Evolutionary conservation across 2,797 vertebrate genomes (phyloP), one percentile per base, ranked within the genome.

Genomic region (Pogonophryne albipinna): DNA sequence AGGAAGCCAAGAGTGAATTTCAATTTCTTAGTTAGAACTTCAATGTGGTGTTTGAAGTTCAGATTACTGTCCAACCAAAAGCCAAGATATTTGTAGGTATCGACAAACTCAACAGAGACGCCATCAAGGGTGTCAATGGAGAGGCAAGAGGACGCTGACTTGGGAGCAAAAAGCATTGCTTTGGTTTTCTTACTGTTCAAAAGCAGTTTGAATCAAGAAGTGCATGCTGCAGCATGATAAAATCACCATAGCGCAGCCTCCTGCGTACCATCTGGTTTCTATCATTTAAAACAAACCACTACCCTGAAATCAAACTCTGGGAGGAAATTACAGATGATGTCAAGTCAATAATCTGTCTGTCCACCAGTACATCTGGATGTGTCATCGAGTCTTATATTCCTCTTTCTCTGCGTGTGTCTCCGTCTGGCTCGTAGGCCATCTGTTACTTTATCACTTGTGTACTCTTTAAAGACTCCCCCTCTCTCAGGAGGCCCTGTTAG

Each of bases 241-340:
- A 2, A 23, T 23, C 23, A 23, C 23, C 73, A 82, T 84, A 81
- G 82, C 86, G 0, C 16, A 74, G 79, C 78, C 80, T 85, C 62
- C 77, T 59, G 80, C 85, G 82, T 63, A 66, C 79, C 93, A 91
- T 92, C 92, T 94, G 93, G 76, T 91, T 93, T 89, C 68, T 15
- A 88, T 91, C 63, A 45, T 55, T 76, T 74, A 83, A 71, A 84
- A 55, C 88, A 91, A 89, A 87, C 78, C 83, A 72, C 76, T 34
- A 70, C 58, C 31, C 83, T 80, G 83, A 89, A 92, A 90, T 93
- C 76, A 83, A 86, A 88, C 69, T 63, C 80, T 80, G 3, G 44
- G 76, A 82, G 87, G 87, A 91, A 91, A 88, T 88, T 77, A 51
- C 76, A 50, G 71, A 85, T 90, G 88, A 93, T 91, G 92, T 94